These are phyloP conservation scores for Laticauda colubrina DNA, from an alignment of 2,113 vertebrate species.

Conservation along the genomic window DNA sequence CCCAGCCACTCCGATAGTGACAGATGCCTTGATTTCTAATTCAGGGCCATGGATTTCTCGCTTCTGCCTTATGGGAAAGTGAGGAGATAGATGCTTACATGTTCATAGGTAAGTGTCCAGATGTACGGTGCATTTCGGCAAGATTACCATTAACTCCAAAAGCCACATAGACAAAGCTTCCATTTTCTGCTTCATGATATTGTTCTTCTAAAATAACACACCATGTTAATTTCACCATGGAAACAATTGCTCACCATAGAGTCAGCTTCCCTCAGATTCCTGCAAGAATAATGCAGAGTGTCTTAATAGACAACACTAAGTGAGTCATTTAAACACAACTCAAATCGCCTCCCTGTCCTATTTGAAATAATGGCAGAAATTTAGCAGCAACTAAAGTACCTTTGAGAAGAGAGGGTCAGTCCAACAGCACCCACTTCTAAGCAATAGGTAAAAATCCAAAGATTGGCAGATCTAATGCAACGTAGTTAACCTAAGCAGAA, in stretches of 20 bases:
- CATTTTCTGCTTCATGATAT: conserved; percentile 34
- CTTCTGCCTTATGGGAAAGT: neutral
- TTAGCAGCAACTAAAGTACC: neutral
- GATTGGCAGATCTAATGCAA: neutral
- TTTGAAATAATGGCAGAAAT: neutral
- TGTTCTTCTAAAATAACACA: conserved; percentile 31
- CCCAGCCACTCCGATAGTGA: neutral
- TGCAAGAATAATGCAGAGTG: conserved; percentile 24
- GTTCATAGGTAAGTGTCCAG: neutral
- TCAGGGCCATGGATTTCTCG: neutral
- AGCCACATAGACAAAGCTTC: conserved; percentile 34
- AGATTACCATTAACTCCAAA: neutral
- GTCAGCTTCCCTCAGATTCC: conserved; percentile 16
- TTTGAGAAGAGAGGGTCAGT: neutral
- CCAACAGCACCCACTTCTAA: neutral
- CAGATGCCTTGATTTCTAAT: neutral
- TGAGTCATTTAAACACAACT: neutral
- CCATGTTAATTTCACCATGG: conserved; percentile 49
- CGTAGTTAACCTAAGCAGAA: neutral
- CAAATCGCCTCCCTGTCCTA: neutral
- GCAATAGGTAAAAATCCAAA: rapidly evolving
- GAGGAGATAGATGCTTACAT: neutral
- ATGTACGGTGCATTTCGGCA: neutral
- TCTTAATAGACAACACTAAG: neutral
- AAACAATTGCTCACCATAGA: conserved; percentile 52